Evolutionary conservation across 2,797 vertebrate genomes (phyloP).

Genomic region (Discoglossus pictus): DNA sequence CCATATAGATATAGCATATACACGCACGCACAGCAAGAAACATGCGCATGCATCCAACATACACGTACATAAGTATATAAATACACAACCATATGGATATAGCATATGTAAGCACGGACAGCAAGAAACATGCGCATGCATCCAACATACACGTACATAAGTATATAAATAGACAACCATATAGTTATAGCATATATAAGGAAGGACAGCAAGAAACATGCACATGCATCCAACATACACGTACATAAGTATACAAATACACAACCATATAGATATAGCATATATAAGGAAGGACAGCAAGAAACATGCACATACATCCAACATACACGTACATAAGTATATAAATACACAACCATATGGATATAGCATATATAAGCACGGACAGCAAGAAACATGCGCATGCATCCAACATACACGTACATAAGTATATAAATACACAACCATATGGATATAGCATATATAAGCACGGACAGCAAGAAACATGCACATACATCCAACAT

Average conservation of each 20-base stretch:
- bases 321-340: background rate
- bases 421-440: constrained; percentile 47
- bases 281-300: too few relatives aligned
- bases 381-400: background rate
- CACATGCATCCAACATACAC: background rate
- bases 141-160: background rate
- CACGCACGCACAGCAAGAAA: constrained; percentile 16
- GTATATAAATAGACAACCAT: background rate
- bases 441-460: too few relatives aligned
- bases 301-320: background rate
- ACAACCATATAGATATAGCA: background rate
- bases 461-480: background rate
- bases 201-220: background rate
- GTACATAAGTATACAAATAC: background rate
- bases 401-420: background rate
- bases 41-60: background rate
- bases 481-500: background rate
- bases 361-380: too few relatives aligned
- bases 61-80: background rate
- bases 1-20: constrained; percentile 23
- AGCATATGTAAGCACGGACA: too few relatives aligned
- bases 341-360: constrained; percentile 55
- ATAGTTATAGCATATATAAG: too few relatives aligned
- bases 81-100: too few relatives aligned
- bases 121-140: background rate